A percentile compares a stretch with the other conserved stretches of the same genome.
Evolutionary conservation across 2,888 invertebrate genomes (phyloP).

Genomic region (Drosophila kanekoi): DNA sequence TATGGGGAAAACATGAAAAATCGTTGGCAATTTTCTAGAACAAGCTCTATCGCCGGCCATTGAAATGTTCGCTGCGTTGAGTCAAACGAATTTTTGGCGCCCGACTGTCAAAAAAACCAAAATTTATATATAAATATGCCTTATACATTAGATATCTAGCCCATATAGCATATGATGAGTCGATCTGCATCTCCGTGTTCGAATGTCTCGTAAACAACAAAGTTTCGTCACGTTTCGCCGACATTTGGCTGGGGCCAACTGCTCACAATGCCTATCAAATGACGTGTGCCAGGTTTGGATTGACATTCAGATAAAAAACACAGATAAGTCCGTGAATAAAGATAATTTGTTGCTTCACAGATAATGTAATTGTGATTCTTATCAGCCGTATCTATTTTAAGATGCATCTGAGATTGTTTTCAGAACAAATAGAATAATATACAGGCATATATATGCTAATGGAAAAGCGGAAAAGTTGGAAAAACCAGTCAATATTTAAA

Average conservation of each 20-base stretch:
- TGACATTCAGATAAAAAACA: not conserved
- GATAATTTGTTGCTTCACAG: not conserved
- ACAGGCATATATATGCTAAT: no score
- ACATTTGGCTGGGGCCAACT: slow-evolving; percentile 17
- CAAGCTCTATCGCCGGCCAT: slow-evolving; percentile 25
- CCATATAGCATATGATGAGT: slow-evolving; percentile 18
- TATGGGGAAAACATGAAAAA: slow-evolving; percentile 9
- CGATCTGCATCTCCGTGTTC: slow-evolving; percentile 7
- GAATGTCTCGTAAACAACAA: slow-evolving; percentile 28
- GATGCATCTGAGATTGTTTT: not conserved
- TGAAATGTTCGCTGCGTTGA: slow-evolving; percentile 19
- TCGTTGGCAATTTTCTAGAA: slow-evolving; percentile 34
- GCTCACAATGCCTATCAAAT: slow-evolving; percentile 23
- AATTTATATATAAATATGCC: slow-evolving; percentile 20
- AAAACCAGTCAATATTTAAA: no score
- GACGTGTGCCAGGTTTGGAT: slow-evolving; percentile 23
- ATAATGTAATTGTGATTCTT: slow-evolving; percentile 5
- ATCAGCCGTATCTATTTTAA: not conserved
- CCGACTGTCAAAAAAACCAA: slow-evolving; percentile 26
- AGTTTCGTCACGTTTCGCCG: slow-evolving; percentile 44
- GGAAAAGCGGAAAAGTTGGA: no score
- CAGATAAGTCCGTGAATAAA: slow-evolving; percentile 1
- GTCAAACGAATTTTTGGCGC: slow-evolving; percentile 9
- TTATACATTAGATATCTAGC: slow-evolving; percentile 19
- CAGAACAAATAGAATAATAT: not conserved